Percentiles rank a stretch among this genome's conserved stretches.
Evolutionary conservation across 30 jellyfish, hydroid and myxozoan genomes (phyloP).

Genomic region (Aurelia sp.): DNA sequence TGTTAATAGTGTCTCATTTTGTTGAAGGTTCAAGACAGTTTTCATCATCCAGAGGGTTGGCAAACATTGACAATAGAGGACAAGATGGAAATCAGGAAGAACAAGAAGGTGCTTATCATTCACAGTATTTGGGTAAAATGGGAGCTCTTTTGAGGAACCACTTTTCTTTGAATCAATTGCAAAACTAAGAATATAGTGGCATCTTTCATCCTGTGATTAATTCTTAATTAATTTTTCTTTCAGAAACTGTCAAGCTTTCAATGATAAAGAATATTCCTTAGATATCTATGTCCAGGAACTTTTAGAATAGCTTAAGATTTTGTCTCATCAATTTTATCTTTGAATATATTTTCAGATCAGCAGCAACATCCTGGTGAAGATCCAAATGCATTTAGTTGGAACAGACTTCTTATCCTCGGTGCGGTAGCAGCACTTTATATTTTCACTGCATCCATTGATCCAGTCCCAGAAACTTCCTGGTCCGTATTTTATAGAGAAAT

Average conservation of each 20-base stretch:
- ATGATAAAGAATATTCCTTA: no score
- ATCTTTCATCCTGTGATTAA: no score
- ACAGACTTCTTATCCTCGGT: slow-evolving; percentile 42
- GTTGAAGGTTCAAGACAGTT: not conserved
- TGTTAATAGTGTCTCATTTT: no score
- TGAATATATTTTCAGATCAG: slow-evolving; percentile 6
- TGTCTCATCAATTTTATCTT: no score
- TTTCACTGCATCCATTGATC: slow-evolving; percentile 69
- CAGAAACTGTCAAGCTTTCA: no score
- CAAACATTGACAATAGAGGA: not conserved
- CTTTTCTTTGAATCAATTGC: no score
- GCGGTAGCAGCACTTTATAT: slow-evolving; percentile 52
- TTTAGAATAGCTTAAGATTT: no score
- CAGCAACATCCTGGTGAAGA: slow-evolving; percentile 58
- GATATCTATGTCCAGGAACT: no score
- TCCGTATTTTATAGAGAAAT: slow-evolving; percentile 80
- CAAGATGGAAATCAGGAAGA: not conserved
- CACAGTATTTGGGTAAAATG: not conserved
- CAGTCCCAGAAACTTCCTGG: slow-evolving; percentile 98
- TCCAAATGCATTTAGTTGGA: slow-evolving; percentile 63
- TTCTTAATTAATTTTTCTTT: no score
- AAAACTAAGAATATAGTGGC: no score
- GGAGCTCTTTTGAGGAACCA: no score
- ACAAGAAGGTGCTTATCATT: not conserved
- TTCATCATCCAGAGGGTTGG: not conserved